Percentiles rank a stretch among this genome's conserved stretches.
Evolutionary conservation across 2,888 invertebrate genomes (phyloP).

Genomic region (Drosophila kuntzei): DNA sequence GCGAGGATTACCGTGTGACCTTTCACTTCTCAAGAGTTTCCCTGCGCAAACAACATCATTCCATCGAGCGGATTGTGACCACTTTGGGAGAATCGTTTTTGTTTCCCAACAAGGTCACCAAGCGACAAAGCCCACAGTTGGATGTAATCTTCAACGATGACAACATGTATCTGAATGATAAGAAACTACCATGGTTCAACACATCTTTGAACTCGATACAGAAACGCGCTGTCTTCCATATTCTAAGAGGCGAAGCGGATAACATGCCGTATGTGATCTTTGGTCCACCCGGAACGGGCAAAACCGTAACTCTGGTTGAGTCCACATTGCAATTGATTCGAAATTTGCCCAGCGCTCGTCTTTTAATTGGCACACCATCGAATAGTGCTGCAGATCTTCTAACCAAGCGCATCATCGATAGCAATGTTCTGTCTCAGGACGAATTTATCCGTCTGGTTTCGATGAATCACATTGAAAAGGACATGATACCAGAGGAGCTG

Average conservation of each 20-base stretch:
- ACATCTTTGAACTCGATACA: constrained; percentile 90
- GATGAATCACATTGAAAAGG: constrained; percentile 88
- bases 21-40: constrained; percentile 89
- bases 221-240: constrained; percentile 91
- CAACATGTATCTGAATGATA: constrained; percentile 57
- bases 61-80: constrained; percentile 87
- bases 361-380: constrained; percentile 95
- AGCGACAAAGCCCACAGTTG: constrained; percentile 73
- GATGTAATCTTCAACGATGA: constrained; percentile 71
- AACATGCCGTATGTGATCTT: constrained; percentile 93
- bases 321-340: constrained; percentile 92
- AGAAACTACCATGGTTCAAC: constrained; percentile 89
- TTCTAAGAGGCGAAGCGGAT: constrained; percentile 91
- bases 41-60: constrained; percentile 91
- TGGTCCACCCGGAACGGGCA: constrained; percentile 95
- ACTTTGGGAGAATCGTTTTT: constrained; percentile 89
- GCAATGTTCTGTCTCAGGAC: constrained; percentile 87
- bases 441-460: constrained; percentile 93
- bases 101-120: constrained; percentile 87
- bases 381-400: constrained; percentile 97
- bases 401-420: constrained; percentile 91
- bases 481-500: constrained; percentile 88
- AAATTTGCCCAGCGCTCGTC: constrained; percentile 89
- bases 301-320: constrained; percentile 94
- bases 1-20: constrained; percentile 91